Conservation (phyloP, 1,140 invertebrate genomes). For the Drosophila tani region DNA sequence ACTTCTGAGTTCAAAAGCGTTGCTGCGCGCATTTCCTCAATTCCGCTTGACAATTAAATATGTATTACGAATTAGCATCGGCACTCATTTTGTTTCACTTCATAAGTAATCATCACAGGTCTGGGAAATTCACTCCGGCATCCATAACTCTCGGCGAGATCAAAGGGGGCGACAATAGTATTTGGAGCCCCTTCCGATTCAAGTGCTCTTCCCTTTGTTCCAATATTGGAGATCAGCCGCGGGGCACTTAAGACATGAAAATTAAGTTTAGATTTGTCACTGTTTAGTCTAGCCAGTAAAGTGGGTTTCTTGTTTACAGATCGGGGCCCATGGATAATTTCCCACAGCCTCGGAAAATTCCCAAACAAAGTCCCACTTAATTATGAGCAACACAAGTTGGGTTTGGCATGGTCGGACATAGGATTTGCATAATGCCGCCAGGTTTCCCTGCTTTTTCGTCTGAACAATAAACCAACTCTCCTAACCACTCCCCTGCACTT, state of each 20-base stretch:
- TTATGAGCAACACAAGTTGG: conserved; percentile 52
- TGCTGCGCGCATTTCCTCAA: conserved; percentile 73
- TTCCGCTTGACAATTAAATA: conserved; percentile 77
- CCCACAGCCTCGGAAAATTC: conserved; percentile 29
- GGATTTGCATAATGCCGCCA: conserved; percentile 50
- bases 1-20: conserved; percentile 77
- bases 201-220: conserved; percentile 26
- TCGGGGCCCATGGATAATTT: conserved; percentile 25
- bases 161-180: conserved; percentile 63
- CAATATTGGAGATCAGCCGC: conserved; percentile 7
- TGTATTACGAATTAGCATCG: conserved; percentile 51
- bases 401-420: conserved; percentile 42
- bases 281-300: conserved; percentile 54
- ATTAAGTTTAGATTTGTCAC: conserved; percentile 61
- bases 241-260: conserved; percentile 45
- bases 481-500: conserved; percentile 54
- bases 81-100: conserved; percentile 44
- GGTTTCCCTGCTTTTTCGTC: conserved; percentile 38
- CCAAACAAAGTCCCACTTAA: conserved; percentile 27
- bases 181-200: conserved; percentile 2
- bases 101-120: conserved; percentile 52
- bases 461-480: conserved; percentile 47
- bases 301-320: conserved; percentile 29
- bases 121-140: conserved; percentile 49
- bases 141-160: conserved; percentile 60